Evolutionary conservation across 2,797 vertebrate genomes (phyloP), one percentile per base, ranked within the genome.

Genomic region (Glyptemys insculpta): DNA sequence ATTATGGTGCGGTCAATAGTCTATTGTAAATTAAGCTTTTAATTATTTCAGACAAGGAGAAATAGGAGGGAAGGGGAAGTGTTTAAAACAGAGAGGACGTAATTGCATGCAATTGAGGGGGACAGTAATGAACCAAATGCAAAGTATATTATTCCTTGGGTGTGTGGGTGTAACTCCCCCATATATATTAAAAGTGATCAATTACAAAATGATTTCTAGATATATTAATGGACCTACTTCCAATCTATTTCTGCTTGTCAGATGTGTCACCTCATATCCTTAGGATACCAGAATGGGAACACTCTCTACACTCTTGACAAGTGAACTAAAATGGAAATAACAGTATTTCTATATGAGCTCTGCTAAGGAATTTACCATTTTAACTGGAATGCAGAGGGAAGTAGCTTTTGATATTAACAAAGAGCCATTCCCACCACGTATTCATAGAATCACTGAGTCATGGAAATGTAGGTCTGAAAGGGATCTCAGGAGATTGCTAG

Each of bases 151-250:
- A 78, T 95, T 97, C 41, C 16, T 12, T 54, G 82, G 18, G 81
- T 94, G 82, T 95, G 95, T 97, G 92, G 95, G 96, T 96, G 93
- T 97, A 94, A 92, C 14, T 97, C 97, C 92, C 94, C 93, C 0
- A 2, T 93, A 91, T 94, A 95, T 96, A 95, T 95, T 97, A 96
- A 97, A 97, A 96, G 96, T 91, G 91, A 97, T 97, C 95, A 82
- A 95, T 96, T 95, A 91, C 87, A 93, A 96, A 96, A 97, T 93
- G 27, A 95, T 95, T 94, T 97, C 37, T 90, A 96, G 93, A 84
- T 96, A 96, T 96, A 97, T 97, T 97, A 97, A 97, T 96, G 96
- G 95, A 95, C 96, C 87, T 94, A 91, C 92, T 96, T 94, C 95
- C 95, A 97, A 96, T 96, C 94, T 97, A 94, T 95, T 96, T 94